A percentile compares a stretch with the other conserved stretches of the same genome.
These are phyloP conservation scores for Lochmaea capreae DNA, from an alignment of 2,888 invertebrate species.

Conservation along the genomic window DNA sequence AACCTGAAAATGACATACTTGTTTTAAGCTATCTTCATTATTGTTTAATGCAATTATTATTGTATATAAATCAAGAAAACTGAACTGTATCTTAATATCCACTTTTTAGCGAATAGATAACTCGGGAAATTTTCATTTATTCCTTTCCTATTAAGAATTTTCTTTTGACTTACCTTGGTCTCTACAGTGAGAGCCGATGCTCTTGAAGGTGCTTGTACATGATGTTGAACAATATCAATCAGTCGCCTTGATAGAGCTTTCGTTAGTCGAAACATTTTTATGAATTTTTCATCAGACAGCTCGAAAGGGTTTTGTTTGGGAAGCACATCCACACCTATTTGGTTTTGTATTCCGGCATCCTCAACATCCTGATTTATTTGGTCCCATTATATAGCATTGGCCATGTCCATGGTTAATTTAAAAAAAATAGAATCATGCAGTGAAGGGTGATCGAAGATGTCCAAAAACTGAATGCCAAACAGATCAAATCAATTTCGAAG, in stretches of 20 bases:
- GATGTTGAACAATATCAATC: too few relatives aligned
- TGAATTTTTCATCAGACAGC: conserved; percentile 31
- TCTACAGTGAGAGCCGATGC: neutral
- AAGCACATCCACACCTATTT: neutral
- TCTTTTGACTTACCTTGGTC: neutral
- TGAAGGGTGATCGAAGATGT: too few relatives aligned
- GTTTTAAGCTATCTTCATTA: neutral
- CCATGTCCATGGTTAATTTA: conserved; percentile 11
- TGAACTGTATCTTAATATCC: neutral
- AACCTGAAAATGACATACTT: conserved; percentile 22
- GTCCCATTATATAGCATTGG: conserved; percentile 13
- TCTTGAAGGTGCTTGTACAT: too few relatives aligned
- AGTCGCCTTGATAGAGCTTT: too few relatives aligned
- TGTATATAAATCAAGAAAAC: neutral
- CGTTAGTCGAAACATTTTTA: conserved; percentile 8
- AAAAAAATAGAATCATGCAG: conserved; percentile 1
- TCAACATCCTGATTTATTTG: conserved; percentile 21
- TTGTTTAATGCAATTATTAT: neutral
- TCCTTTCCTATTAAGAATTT: neutral
- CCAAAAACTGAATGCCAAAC: too few relatives aligned
- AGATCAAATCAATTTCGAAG: neutral
- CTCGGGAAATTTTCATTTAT: neutral
- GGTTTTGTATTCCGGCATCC: conserved; percentile 14
- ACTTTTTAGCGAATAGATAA: neutral
- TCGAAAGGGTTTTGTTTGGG: neutral